phyloP scores from a whole-genome alignment of 2,113 vertebrate genomes.

The Catharus minimus region DNA sequence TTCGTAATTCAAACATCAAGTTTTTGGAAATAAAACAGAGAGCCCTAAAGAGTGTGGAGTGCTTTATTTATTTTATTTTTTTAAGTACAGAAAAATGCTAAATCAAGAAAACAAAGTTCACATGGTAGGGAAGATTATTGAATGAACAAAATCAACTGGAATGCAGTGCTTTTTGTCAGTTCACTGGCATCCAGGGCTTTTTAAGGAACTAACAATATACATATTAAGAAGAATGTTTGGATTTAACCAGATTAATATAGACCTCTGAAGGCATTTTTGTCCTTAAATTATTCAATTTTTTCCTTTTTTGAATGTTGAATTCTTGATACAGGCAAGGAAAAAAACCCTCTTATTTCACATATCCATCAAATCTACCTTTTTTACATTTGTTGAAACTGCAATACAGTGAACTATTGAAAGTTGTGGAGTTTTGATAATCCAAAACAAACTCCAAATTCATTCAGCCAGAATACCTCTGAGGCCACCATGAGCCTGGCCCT shows the following conservation, averaged over 20 bases:
- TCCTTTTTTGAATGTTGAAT: neutral
- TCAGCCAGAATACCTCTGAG: neutral
- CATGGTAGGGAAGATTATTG: neutral
- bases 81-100: neutral
- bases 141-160: neutral
- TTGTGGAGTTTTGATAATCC: neutral
- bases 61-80: neutral
- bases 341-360: neutral
- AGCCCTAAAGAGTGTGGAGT: neutral
- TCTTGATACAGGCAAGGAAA: neutral
- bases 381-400: neutral
- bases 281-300: neutral
- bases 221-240: neutral
- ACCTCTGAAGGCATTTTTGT: neutral
- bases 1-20: neutral
- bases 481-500: neutral
- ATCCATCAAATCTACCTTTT: neutral
- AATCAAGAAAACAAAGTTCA: neutral
- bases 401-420: neutral
- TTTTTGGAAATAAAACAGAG: neutral
- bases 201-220: neutral
- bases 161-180: neutral
- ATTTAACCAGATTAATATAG: neutral
- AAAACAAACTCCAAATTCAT: constrained; percentile 29
- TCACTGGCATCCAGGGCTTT: neutral